Base-by-base conservation (phyloP, 2,888 invertebrate species). In the Hypsopygia costalis region DNA sequence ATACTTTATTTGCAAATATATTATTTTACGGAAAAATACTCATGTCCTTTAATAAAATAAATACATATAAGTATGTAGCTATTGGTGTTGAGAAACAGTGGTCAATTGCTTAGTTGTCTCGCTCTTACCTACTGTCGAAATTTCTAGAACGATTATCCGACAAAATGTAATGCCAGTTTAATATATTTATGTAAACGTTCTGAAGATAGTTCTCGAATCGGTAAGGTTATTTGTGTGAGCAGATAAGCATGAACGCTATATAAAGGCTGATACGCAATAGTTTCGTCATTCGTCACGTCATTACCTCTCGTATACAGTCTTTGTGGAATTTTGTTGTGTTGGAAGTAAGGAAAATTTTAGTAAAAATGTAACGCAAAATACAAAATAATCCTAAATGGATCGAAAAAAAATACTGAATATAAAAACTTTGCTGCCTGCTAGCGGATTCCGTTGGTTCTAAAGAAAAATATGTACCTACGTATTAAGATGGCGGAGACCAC, bases 81-180 rank as follows among this genome's bases (percentile, higher is more conserved):
- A 16, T 4, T 16, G 16, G 3, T 16, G 25, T 25, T 25, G 25
- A 25, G 25, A 25, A n/a, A 6, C 25, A 25, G 3, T 25, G 25
- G 2, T 6, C 6, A 3, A 35, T 11, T 62, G 40, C 10, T 20
- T 30, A 36, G 11, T 12, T 39, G 7, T 36, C 11, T 42, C 37
- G 33, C 44, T 38, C 41, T 34, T 12, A 34, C 10, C 36, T 28
- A 32, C 10, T 30, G 35, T 34, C 41, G 65, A 67, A 76, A 33
- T 43, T 71, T 76, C 78, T 65, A 68, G 77, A 77, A 71, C 6
- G 43, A 43, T 49, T 49, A 65, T 34, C 10, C 65, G 45, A 45
- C 58, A 36, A 52, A 47, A 12, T 60, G 36, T 0, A 45, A 43
- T 31, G 32, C 38, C 9, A 7, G 4, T 31, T 12, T 11, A 11